Base-by-base conservation (phyloP, 2,888 invertebrate species). In the Nomada hirtipes region DNA sequence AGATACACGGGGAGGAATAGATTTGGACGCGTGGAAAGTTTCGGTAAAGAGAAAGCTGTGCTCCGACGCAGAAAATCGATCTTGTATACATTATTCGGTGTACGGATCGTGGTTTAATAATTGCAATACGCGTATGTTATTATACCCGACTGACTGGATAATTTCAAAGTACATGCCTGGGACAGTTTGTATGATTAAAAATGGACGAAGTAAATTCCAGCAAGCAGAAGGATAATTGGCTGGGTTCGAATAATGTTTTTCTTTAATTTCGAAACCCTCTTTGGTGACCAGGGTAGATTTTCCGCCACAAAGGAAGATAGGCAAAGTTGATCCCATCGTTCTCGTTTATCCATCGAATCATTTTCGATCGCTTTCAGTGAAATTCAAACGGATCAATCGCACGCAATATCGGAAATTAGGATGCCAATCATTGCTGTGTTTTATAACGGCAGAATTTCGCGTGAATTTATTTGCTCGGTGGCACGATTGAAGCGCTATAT, bases 11-110 rank as follows among this genome's bases (percentile, higher is more conserved):
- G 47, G 13, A 18, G 7, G 11, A 20, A 20, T 13, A 15, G 11
- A 2, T n/a, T 4, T 53, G 13, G 9, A 13, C 47, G 15, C 3
- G 2, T 0, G 1, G 50, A 69, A 84, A 69, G 77, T 60, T 82
- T 60, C 72, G 76, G 13, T 15, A 2, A 15, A 15, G 11, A 47
- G 47, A 13, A 15, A 15, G 15, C 3, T 15, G 11, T 4, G 47
- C 3, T 3, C 2, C 13, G 47, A 47, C 47, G 47, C 47, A 2
- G 15, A 11, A 15, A 47, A 47, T 47, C 13, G 47, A 47, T 15
- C 13, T 11, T 15, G 15, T 3, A 47, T 15, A 47, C 47, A 47
- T 47, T 47, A 15, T 47, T 47, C 1, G 15, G 13, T 13, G 11
- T 47, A 13, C 11, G 15, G 47, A 10, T 13, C 47, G 47, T 10